Evolutionary conservation across 2,113 vertebrate species (phyloP).

Genomic region (Opisthocomus hoazin): DNA sequence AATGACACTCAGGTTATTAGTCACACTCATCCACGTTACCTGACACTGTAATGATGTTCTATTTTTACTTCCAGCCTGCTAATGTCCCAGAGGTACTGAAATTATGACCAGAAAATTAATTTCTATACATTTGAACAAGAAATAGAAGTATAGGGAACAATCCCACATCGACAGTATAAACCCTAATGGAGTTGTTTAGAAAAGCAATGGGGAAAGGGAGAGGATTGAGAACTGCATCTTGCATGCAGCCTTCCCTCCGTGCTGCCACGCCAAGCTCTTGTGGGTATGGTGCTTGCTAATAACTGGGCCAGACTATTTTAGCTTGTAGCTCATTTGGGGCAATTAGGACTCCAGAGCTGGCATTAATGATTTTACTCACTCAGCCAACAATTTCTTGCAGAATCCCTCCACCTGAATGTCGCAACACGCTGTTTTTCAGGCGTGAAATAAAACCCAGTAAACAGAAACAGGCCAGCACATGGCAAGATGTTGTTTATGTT

Average conservation of each 20-base stretch:
- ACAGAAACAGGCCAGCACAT: slow-evolving; percentile 12
- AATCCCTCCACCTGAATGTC: neutral
- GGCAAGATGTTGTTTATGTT: slow-evolving; percentile 14
- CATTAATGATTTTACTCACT: neutral
- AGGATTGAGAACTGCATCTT: neutral
- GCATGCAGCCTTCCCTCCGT: neutral
- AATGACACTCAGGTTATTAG: slow-evolving; percentile 73
- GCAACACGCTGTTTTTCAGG: neutral
- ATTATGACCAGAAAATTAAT: slow-evolving; percentile 75
- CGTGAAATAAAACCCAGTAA: neutral
- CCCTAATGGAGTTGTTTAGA: slow-evolving; percentile 43
- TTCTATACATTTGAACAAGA: slow-evolving; percentile 65
- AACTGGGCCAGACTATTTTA: slow-evolving; percentile 23
- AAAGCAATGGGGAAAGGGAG: neutral
- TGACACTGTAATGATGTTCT: slow-evolving; percentile 71
- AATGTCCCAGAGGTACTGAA: slow-evolving; percentile 68
- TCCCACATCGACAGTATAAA: neutral
- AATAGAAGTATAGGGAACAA: slow-evolving; percentile 47
- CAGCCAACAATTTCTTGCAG: neutral
- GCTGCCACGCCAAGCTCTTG: neutral
- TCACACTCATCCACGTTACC: slow-evolving; percentile 69
- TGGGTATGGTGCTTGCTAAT: neutral
- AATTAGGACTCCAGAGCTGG: neutral
- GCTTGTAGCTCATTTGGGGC: neutral
- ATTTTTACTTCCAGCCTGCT: slow-evolving; percentile 70